Evolutionary conservation across 2,797 vertebrate genomes (phyloP), one percentile per base, ranked within the genome.

Genomic region (Lateolabrax maculatus): DNA sequence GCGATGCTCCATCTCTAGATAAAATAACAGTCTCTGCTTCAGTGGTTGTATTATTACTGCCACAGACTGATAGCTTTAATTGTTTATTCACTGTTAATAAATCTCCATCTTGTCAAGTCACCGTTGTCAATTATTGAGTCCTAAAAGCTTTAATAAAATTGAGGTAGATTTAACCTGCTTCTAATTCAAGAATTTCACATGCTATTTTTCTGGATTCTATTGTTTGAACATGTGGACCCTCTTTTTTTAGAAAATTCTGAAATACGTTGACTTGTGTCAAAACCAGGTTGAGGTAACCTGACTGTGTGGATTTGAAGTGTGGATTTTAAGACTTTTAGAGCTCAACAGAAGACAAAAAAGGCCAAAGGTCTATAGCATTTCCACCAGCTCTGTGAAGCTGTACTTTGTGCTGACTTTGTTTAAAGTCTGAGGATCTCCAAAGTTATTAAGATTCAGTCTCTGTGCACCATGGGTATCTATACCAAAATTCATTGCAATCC

Each of bases 21-120:
- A 46, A 51, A 72, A 75, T 67, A 52, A 49, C 25, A 66, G n/a
- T 70, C 48, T 65, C 56, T 39, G 46, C 66, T 65, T 61, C 62
- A 37, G 44, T 49, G 37, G 31, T 63, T 80, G 64, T 63, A 39
- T 69, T 61, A 66, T 56, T 49, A n/a, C 43, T 56, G 49, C 58
- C 65, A 63, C 56, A 53, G 51, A 77, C 66, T 46, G 49, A 78
- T 65, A 11, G 19, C 49, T 73, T 84, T 81, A 60, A 70, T 70
- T 55, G 71, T 71, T 61, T 62, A 77, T 62, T 72, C 49, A 51
- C 34, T n/a, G 63, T 12, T 52, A 52, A n/a, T n/a, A 70, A 57
- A 21, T 57, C 56, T 48, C 23, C 43, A 41, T 78, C 69, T 56
- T 77, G 19, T 63, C 29, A 67, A 34, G 39, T 23, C 7, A 16